These are phyloP conservation scores for Corythaeola cristata DNA, from an alignment of 2,113 vertebrate genomes.

Conservation along the genomic window DNA sequence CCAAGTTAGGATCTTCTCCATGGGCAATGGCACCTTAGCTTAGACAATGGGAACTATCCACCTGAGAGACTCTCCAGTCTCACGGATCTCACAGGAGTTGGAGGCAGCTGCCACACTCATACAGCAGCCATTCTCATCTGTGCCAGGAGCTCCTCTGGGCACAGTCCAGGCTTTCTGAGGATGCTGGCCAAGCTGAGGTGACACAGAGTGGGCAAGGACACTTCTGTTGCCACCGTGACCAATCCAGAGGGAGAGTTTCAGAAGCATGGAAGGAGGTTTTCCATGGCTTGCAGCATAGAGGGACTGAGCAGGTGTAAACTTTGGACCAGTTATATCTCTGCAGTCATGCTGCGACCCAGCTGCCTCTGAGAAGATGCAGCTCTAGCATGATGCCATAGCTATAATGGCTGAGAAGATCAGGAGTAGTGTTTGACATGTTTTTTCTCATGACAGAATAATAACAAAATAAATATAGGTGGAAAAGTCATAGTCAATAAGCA, in stretches of 20 bases:
- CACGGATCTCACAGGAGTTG: rapidly evolving
- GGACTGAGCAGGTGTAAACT: background rate
- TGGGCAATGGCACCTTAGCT: background rate
- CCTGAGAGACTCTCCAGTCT: rapidly evolving
- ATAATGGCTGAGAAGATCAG: background rate
- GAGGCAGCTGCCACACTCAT: background rate
- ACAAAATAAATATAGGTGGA: background rate
- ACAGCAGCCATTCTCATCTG: background rate
- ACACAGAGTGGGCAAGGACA: background rate
- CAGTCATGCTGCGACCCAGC: background rate
- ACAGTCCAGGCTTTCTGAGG: background rate
- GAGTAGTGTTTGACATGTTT: background rate
- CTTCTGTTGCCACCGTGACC: rapidly evolving
- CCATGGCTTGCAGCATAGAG: background rate
- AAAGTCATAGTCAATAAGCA: background rate
- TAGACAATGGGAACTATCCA: background rate
- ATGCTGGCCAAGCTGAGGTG: background rate
- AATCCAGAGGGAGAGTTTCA: background rate
- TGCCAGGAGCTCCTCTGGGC: background rate
- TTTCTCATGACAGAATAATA: background rate
- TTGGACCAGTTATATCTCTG: background rate
- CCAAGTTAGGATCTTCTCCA: background rate
- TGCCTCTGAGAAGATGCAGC: background rate
- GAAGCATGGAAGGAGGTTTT: background rate
- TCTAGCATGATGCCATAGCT: background rate